A percentile compares a stretch with the other conserved stretches of the same genome.
Conservation (phyloP, 2,113 vertebrate genomes). For the Himantopus leucocephalus region DNA sequence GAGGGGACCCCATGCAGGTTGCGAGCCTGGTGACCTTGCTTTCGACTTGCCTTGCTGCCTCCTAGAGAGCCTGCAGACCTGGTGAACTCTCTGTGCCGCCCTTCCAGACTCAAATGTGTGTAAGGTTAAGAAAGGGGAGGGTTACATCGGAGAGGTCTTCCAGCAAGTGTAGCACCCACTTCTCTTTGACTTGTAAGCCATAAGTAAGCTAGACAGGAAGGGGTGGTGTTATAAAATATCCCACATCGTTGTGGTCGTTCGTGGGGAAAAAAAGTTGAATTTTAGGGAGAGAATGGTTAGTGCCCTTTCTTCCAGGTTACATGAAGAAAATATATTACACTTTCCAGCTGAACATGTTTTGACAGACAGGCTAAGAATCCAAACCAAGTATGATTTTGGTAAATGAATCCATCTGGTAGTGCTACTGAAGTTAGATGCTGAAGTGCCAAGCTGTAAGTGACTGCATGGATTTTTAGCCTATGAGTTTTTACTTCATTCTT, state of each 20-base stretch:
- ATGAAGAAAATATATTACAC: background rate
- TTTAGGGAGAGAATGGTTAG: background rate
- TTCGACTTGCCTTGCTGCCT: background rate
- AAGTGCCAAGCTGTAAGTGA: background rate
- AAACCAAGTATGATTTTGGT: background rate
- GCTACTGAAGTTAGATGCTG: background rate
- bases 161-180: background rate
- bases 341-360: background rate
- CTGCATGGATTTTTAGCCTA: background rate
- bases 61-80: background rate
- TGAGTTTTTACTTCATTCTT: background rate
- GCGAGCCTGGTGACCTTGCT: background rate
- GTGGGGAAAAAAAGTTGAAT: background rate
- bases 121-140: background rate
- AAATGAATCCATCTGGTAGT: background rate
- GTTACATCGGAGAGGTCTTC: background rate
- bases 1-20: background rate
- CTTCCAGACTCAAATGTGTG: background rate
- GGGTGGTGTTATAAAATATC: background rate
- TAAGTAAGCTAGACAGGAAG: background rate
- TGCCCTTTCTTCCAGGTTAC: background rate
- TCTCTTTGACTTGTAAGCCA: background rate
- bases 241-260: background rate
- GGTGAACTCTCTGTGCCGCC: background rate
- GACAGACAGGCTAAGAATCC: background rate